Percentiles rank a stretch among this genome's conserved stretches.
Conservation (phyloP, 2,888 invertebrate genomes). For the Liopterus haemorrhoidalis region DNA sequence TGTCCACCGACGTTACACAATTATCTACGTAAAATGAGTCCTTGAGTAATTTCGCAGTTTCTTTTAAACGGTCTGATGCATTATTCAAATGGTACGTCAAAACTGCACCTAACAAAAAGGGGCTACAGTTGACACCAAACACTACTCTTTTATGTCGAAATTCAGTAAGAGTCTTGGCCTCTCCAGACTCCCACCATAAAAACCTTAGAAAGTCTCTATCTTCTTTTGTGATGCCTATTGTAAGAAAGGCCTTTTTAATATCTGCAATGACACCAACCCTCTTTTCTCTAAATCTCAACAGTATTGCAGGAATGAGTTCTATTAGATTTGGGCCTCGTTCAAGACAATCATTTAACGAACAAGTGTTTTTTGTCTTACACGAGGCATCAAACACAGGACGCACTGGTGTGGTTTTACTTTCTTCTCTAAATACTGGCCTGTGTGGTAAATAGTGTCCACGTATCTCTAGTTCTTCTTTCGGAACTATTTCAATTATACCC, state of each 20-base stretch:
- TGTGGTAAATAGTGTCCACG: conserved; percentile 1
- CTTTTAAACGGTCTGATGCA: not conserved
- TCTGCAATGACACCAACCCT: not conserved
- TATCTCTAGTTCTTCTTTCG: not conserved
- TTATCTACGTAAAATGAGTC: conserved; percentile 2
- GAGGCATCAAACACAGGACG: not conserved
- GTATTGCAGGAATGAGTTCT: not conserved
- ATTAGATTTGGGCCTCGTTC: not conserved
- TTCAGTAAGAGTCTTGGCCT: not conserved
- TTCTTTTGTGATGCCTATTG: not conserved
- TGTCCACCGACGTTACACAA: conserved; percentile 2
- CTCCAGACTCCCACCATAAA: not conserved
- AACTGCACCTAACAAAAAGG: not conserved
- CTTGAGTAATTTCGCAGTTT: not conserved
- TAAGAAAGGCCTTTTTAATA: not conserved
- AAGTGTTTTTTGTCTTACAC: not conserved
- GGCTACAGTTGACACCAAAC: conserved; percentile 2
- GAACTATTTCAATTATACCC: not conserved
- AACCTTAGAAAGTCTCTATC: not conserved
- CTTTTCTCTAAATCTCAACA: not conserved
- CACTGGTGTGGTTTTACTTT: not conserved
- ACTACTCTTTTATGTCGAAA: not conserved
- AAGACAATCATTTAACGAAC: not conserved
- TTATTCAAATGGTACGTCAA: not conserved
- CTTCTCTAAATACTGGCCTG: not conserved